Conservation (phyloP, 2,797 vertebrate genomes). For the Callimico goeldii region DNA sequence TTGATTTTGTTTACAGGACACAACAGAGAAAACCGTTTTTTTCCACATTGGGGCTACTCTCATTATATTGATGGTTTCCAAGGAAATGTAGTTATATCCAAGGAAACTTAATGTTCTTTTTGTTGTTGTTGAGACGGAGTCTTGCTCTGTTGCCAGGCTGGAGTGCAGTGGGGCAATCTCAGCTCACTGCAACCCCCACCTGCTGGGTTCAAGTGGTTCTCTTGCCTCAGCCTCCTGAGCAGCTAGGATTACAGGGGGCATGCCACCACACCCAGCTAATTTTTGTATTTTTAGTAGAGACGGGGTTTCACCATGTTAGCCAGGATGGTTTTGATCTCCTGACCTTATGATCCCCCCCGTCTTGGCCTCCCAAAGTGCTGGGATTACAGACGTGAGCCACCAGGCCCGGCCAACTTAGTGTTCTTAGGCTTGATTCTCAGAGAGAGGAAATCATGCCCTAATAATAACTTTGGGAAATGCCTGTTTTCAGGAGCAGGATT, state of each 20-base stretch:
- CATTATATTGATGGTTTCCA: not conserved
- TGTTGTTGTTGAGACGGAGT: not conserved
- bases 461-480: not conserved
- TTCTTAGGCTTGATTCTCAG: not conserved
- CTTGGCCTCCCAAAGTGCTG: not conserved
- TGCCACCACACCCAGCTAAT: not conserved
- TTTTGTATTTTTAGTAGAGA: not conserved
- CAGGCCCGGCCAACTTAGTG: not conserved
- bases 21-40: slow-evolving; percentile 1
- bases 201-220: not conserved
- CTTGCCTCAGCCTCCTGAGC: not conserved
- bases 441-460: not conserved
- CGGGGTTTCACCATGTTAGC: not conserved
- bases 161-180: not conserved
- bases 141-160: not conserved
- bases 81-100: not conserved
- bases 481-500: not conserved
- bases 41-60: not conserved
- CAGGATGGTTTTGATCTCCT: not conserved
- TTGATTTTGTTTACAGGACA: not conserved
- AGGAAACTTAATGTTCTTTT: not conserved
- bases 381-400: not conserved
- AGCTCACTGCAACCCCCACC: not conserved
- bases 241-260: not conserved
- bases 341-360: not conserved